Conservation (phyloP, 2,797 vertebrate species). For the Malurus splendens region DNA sequence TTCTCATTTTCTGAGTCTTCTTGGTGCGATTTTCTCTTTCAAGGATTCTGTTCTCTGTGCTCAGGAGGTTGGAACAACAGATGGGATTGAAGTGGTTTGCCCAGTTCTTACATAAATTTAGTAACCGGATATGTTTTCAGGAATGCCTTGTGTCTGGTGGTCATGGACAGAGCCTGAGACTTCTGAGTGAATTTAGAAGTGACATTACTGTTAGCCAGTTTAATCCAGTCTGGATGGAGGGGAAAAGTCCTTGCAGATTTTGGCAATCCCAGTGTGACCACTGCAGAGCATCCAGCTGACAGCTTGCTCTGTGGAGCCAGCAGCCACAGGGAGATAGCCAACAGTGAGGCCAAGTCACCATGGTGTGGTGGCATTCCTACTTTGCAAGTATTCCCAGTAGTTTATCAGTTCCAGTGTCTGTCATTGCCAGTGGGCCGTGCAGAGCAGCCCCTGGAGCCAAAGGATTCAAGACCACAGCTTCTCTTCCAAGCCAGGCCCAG, state of each 20-base stretch:
- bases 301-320: not conserved
- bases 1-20: not conserved
- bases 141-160: not conserved
- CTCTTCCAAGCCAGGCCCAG: not conserved
- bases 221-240: not conserved
- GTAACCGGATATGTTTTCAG: conserved; percentile 26
- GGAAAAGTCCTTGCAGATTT: not conserved
- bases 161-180: not conserved
- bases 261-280: not conserved
- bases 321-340: not conserved
- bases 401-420: not conserved
- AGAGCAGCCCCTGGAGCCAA: not conserved
- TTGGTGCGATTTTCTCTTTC: not conserved
- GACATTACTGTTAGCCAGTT: not conserved
- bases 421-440: not conserved
- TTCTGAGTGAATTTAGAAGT: conserved; percentile 14
- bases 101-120: not conserved
- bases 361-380: conserved; percentile 13
- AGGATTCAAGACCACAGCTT: not conserved
- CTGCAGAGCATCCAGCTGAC: not conserved
- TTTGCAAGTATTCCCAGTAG: not conserved
- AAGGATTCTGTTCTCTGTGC: not conserved
- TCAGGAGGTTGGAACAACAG: not conserved
- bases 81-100: not conserved
- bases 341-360: not conserved